Percentiles rank a stretch among this genome's conserved stretches.
Evolutionary conservation across 2,797 vertebrate species (phyloP).

Genomic region (Tokudaia tokunoshimensis): DNA sequence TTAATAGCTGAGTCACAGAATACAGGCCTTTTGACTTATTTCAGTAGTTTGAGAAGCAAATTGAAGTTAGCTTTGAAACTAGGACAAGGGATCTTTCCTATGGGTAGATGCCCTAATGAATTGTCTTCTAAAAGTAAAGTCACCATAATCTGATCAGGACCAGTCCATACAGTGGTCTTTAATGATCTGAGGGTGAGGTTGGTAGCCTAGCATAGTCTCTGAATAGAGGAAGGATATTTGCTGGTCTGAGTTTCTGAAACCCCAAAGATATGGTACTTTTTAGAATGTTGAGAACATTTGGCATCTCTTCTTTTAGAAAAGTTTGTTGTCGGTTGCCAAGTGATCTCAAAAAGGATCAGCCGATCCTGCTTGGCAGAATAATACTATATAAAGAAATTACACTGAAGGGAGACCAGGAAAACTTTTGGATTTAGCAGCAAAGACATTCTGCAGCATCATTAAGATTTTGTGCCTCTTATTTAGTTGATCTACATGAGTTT

Average conservation of each 20-base stretch:
- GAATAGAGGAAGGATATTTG: constrained; percentile 33
- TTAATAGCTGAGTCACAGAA: constrained; percentile 22
- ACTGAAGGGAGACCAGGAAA: not conserved
- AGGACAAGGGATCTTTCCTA: constrained; percentile 21
- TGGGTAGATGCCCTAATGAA: constrained; percentile 32
- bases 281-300: constrained; percentile 18
- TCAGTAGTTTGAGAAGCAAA: constrained; percentile 7
- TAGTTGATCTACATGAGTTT: constrained; percentile 17
- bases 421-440: not conserved
- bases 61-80: constrained; percentile 44
- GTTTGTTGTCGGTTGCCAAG: constrained; percentile 62
- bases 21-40: not conserved
- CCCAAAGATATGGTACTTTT: constrained; percentile 16
- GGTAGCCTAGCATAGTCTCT: not conserved
- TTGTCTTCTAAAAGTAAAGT: constrained; percentile 23
- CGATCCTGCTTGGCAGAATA: constrained; percentile 5
- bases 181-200: constrained; percentile 18
- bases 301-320: constrained; percentile 48
- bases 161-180: not conserved
- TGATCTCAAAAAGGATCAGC: constrained; percentile 18
- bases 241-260: not conserved
- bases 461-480: constrained; percentile 4
- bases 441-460: not conserved
- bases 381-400: not conserved
- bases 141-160: constrained; percentile 6